Base-by-base conservation (phyloP, 2,113 vertebrate genomes). In the Paraplagusia blochii region DNA sequence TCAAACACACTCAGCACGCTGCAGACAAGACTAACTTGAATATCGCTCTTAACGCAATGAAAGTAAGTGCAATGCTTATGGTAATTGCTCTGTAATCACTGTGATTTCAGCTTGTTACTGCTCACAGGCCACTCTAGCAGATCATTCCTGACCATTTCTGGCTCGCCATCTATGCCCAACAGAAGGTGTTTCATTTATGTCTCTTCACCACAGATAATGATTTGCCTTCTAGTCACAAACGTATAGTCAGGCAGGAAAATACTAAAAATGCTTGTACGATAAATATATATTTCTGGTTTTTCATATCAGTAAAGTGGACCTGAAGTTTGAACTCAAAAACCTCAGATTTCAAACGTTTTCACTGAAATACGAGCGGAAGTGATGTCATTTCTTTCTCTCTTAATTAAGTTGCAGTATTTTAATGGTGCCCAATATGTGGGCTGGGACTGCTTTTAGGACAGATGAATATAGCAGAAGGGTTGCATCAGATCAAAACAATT, bases 31-130 rank as follows among this genome's bases (percentile, higher is more conserved):
- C 81, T 35, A 95, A 96, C 82, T 81, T 98, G 50, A 94, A 91
- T 62, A 81, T 92, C 39, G 94, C 95, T 13, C 93, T 97, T 4
- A 94, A 95, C 70, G 94, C 95, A 14, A 98, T 98, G 95, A 98
- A 96, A 88, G 95, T 94, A 77, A 88, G 88, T 66, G 58, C 43
- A 14, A 38, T 54, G 2, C 60, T 71, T 49, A 19, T 16, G 38
- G 65, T 44, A 54, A 76, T 65, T 53, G 53, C 17, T 35, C 34
- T 10, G 16, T 58, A 78, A 71, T 74, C 36, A 50, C 35, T 53
- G 58, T 63, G 53, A 72, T 76, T 75, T 61, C 15, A 44, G 39
- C 61, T 46, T 51, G 58, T 69, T 72, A 33, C 45, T 56, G 51
- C 52, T 9, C 14, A 59, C 18, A 12, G 22, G 34, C 34, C 42